Percentiles rank a stretch among this genome's conserved stretches.
Evolutionary conservation across 64 coral and sea anemone species (phyloP).

Genomic region (Exaiptasia diaphana): DNA sequence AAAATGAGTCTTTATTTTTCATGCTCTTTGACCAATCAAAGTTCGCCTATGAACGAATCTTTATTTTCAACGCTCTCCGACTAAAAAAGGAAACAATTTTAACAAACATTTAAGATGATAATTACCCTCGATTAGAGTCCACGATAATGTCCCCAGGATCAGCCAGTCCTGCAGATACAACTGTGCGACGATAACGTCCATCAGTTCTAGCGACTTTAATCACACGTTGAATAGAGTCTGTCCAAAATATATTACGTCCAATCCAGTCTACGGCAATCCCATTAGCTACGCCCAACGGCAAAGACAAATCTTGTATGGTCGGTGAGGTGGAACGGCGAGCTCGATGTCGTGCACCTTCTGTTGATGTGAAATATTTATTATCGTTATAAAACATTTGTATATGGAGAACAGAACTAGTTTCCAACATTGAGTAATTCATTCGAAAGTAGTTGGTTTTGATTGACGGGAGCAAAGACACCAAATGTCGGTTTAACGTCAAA

Average conservation of each 20-base stretch:
- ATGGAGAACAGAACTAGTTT: background rate
- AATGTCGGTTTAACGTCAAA: too few species aligned
- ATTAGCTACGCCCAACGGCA: constrained; percentile 17
- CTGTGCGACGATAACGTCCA: constrained; percentile 47
- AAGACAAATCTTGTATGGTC: constrained; percentile 16
- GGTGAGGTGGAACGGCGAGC: background rate
- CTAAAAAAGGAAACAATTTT: too few species aligned
- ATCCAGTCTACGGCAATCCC: constrained; percentile 57
- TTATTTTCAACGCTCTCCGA: too few species aligned
- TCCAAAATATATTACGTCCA: constrained; percentile 56
- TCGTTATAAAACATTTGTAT: background rate
- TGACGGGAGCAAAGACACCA: too few species aligned
- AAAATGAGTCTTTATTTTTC: too few species aligned
- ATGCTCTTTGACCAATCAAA: too few species aligned
- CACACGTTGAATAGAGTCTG: constrained; percentile 24
- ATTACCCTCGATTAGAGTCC: constrained; percentile 24
- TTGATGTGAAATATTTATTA: too few species aligned
- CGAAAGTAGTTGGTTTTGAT: too few species aligned
- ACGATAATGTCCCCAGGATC: constrained; percentile 37
- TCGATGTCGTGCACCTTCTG: background rate
- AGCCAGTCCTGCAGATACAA: constrained; percentile 16
- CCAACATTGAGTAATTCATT: too few species aligned
- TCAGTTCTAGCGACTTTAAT: constrained; percentile 45
- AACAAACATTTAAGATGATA: too few species aligned
- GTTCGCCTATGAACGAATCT: too few species aligned